Evolutionary conservation across 1,140 invertebrate genomes (phyloP), one percentile per base, ranked within the genome.

Genomic region (Akabosia matsudoensis): DNA sequence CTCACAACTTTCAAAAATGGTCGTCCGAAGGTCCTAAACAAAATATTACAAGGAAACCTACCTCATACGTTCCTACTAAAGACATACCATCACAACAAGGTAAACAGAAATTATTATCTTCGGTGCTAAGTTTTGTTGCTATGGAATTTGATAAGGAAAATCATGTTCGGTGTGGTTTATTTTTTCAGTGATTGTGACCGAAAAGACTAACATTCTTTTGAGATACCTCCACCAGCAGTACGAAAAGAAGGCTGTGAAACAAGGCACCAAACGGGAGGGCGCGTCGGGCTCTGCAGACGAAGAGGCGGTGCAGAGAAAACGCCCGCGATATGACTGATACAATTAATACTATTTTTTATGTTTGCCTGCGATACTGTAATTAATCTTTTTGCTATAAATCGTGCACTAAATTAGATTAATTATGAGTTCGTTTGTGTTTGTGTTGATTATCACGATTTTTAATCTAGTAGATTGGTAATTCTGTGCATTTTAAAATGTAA

Each of bases 201-300:
- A 97, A 85, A 96, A 96, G 86, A 93, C 94, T 64, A 96, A 95
- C 83, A 96, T 97, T 80, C 87, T 97, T 74, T 85, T 97, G 82
- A 90, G 94, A 86, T 97, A 95, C 85, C 88, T 97, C 75, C 94
- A 96, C 82, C 93, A 96, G 83, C 93, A 95, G 86, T 96, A 93
- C 93, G 93, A 96, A 82, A 96, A 94, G 88, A 96, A 96, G 88
- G 75, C 37, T n/a, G 70, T 34, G 34, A 77, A 77, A 31, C 61
- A 74, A 45, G 76, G 33, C 26, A 67, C 54, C 14, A 77, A 77
- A 54, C 24, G 76, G 1, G 76, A 74, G 18, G 37, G 33, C 4
- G 18, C 73, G 26, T 52, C 73, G 18, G 52, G 28, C 4, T 54
- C 30, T 1, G 37, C 70, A 34, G 76, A 70, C 16, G 79, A 79